Conservation (phyloP, 1,140 invertebrate species). For the Temnothorax longispinosus region DNA sequence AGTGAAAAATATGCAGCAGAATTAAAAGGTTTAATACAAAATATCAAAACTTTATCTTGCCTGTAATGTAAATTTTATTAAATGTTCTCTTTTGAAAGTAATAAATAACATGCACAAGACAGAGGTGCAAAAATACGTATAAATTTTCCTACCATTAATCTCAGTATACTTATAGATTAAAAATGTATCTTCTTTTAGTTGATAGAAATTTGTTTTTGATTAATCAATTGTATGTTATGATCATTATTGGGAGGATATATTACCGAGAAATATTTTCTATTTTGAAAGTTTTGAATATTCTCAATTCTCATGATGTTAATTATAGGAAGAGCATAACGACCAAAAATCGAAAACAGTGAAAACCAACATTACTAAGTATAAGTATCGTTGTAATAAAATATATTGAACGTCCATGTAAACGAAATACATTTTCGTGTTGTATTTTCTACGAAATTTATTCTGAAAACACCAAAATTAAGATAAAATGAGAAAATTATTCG, state of each 20-base stretch:
- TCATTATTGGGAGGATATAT: not conserved
- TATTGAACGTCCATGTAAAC: not conserved
- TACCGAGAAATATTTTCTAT: not conserved
- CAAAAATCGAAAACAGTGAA: slow-evolving; percentile 13
- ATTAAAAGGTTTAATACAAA: not conserved
- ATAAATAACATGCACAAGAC: not conserved
- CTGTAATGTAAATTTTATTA: not conserved
- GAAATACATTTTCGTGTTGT: slow-evolving; percentile 13
- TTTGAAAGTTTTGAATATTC: not conserved
- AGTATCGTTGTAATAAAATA: not conserved
- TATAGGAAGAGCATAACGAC: not conserved
- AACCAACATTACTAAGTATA: too few species aligned
- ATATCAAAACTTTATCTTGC: not conserved
- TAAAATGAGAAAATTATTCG: slow-evolving; percentile 45
- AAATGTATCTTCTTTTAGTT: slow-evolving; percentile 3
- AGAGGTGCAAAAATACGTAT: not conserved
- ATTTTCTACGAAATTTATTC: slow-evolving; percentile 41
- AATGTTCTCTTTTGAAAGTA: not conserved
- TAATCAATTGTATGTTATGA: not conserved
- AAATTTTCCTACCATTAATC: not conserved
- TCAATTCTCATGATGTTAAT: not conserved
- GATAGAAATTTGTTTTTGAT: not conserved
- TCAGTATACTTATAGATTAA: not conserved
- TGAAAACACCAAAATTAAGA: slow-evolving; percentile 16
- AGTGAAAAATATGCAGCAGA: not conserved